These are phyloP conservation scores for Sycophaga agraensis DNA, from an alignment of 1,140 invertebrate genomes.

Conservation along the genomic window DNA sequence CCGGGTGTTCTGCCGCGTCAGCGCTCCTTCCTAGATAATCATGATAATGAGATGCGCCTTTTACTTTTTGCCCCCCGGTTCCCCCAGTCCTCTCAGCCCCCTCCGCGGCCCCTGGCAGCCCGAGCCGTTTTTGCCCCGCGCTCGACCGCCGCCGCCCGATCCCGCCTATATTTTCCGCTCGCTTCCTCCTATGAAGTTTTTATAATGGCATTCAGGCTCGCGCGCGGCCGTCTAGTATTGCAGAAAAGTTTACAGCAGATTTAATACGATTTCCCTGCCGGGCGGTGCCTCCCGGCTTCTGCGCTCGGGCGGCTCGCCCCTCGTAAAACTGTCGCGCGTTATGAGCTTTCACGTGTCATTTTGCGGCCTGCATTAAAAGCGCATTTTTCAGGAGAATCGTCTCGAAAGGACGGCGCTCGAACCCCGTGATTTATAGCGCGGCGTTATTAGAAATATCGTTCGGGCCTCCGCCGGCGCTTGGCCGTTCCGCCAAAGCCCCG, in stretches of 20 bases:
- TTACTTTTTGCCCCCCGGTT: not conserved
- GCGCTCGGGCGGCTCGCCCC: too few species aligned
- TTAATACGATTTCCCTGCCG: constrained; percentile 7
- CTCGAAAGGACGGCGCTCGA: too few species aligned
- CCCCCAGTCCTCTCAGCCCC: not conserved
- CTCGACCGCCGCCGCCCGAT: too few species aligned
- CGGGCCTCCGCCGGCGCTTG: too few species aligned
- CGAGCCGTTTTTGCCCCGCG: too few species aligned
- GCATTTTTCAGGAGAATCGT: not conserved
- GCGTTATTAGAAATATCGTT: too few species aligned
- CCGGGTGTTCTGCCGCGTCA: not conserved
- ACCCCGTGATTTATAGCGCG: too few species aligned
- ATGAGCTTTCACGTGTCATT: not conserved
- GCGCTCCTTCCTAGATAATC: constrained; percentile 12
- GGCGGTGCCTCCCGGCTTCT: too few species aligned
- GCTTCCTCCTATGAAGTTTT: not conserved
- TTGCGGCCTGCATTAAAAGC: not conserved
- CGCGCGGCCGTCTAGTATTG: not conserved
- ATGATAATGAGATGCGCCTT: constrained; percentile 20
- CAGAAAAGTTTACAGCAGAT: constrained; percentile 5
- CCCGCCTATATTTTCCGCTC: not conserved
- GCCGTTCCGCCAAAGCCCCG: constrained; percentile 33
- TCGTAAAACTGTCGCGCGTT: constrained; percentile 3
- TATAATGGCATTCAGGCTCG: not conserved
- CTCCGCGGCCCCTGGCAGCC: too few species aligned